Evolutionary conservation across 64 coral and sea anemone species (phyloP), one percentile per base, ranked within the genome.

Genomic region (Dendronephthya gigantea): DNA sequence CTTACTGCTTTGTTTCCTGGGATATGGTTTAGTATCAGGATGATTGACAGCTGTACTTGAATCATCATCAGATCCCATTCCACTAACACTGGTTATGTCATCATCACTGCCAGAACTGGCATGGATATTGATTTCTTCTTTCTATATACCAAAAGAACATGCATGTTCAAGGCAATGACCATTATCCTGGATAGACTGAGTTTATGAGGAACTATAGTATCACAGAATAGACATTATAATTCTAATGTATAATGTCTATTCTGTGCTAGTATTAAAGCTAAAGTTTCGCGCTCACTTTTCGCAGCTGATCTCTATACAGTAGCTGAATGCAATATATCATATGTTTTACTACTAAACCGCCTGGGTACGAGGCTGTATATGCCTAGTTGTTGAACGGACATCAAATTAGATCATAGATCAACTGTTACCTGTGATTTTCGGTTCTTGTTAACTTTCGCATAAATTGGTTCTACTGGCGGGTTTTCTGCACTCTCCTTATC

Each of bases 81-180:
- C 72, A 79, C 72, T 79, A 33, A 79, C 72, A 79, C 29, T 39
- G 34, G 72, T 79, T 79, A 79, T 79, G 36, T 79, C 72, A 34
- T 79, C 72, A 0, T 79, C 72, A 79, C 9, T 36, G 16, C 72
- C 36, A 36, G 72, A 36, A 34, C 4, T 39, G 32, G 9, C 15
- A 34, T 19, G 9, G 2, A 36, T 9, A 7, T 36, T 30, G 8
- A 79, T 45, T 45, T 45, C 55, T 62, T 62, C 55, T 9, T 2
- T 22, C 55, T 62, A 22, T 27, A 22, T 23, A 62, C 55, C 25
- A 62, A 62, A 62, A 2, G 8, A 22, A 19, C 4, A 7, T 62
- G 41, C 41, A 66, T 5, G 14, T 2, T 66, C 19, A 66, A 6
- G 58, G 58, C 58, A 66, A 30, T 66, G n/a, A n/a, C n/a, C n/a